Base-by-base conservation (phyloP, 2,888 invertebrate genomes). In the Atherix ibis region DNA sequence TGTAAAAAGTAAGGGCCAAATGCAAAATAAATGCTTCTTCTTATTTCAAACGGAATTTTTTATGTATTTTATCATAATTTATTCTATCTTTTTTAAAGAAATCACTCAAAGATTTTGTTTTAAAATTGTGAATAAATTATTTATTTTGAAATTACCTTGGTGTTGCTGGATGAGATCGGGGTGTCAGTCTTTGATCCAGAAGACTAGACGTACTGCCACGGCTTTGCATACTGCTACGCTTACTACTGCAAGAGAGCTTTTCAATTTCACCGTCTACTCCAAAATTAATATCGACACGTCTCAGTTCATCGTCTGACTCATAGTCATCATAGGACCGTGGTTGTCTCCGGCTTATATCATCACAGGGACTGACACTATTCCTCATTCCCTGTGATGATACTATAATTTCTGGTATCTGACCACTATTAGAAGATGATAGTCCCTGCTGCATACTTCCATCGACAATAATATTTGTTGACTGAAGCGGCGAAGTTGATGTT, bases 91-190 rank as follows among this genome's bases (percentile, higher is more conserved):
- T n/a, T n/a, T n/a, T n/a, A n/a, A n/a, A n/a, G n/a, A n/a, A n/a
- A n/a, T n/a, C n/a, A n/a, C n/a, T n/a, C n/a, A n/a, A n/a, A n/a
- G n/a, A n/a, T n/a, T n/a, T n/a, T n/a, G n/a, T n/a, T n/a, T n/a
- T n/a, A n/a, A 14, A 22, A 19, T 22, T 9, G 10, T 14, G 15
- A 18, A 18, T 34, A 31, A 15, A 22, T 27, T 9, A 18, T 18
- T n/a, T 9, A 32, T n/a, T 4, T 50, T 55, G 76, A n/a, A n/a
- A n/a, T n/a, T n/a, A n/a, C n/a, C n/a, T n/a, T 56, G 85, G 89
- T 53, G 89, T 89, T 54, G 87, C 84, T 53, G 88, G 85, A 65
- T 88, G 87, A 64, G 88, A 87, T 68, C 87, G 68, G 47, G 80
- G 83, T 44, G 87, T 87, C 55, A 84, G 76, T 58, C 85, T 81